Conservation (phyloP, 2,888 invertebrate species). For the Plebejus melissa region DNA sequence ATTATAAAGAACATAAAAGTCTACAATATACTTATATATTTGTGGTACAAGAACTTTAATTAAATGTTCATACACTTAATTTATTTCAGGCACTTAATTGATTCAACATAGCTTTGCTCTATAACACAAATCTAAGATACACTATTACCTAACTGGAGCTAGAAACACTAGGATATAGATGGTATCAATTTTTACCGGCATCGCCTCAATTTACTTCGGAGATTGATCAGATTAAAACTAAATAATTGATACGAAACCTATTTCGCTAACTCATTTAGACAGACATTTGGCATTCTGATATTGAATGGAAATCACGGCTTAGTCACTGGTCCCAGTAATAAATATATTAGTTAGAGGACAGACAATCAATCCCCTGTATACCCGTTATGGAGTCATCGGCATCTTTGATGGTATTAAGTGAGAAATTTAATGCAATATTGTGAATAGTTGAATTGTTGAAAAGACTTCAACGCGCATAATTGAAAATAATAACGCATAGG, state of each 20-base stretch:
- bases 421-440: constrained; percentile 10
- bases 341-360: constrained; percentile 22
- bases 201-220: constrained; percentile 6
- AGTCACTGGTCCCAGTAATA: constrained; percentile 29
- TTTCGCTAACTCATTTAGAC: constrained; percentile 24
- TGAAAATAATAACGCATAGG: background rate
- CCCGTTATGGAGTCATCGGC: constrained; percentile 12
- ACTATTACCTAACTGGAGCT: constrained; percentile 3
- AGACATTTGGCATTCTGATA: constrained; percentile 22
- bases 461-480: background rate
- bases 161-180: constrained; percentile 6
- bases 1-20: background rate
- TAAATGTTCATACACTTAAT: background rate
- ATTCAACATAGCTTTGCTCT: background rate
- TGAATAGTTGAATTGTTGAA: background rate
- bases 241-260: constrained; percentile 21
- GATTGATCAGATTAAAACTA: constrained; percentile 10
- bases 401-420: constrained; percentile 22
- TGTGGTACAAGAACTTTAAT: background rate
- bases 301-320: constrained; percentile 30
- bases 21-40: background rate
- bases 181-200: constrained; percentile 15
- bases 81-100: background rate
- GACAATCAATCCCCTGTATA: constrained; percentile 21
- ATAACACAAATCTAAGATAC: constrained; percentile 3